Base-by-base conservation (phyloP, 2,113 vertebrate genomes). In the Pygoscelis antarcticus region DNA sequence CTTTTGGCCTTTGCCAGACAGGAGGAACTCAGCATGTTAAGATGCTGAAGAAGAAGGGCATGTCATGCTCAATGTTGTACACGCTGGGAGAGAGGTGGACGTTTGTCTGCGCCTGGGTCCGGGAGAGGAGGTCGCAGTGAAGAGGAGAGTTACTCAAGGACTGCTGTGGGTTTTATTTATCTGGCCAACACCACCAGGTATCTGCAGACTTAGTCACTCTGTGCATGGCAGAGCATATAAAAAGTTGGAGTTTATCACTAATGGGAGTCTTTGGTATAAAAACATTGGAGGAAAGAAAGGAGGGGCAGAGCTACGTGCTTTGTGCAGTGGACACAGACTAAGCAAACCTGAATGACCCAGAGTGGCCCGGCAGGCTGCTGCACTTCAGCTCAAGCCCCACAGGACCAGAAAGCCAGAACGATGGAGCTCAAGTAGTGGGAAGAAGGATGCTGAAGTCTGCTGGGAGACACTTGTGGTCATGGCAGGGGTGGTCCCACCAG, bases 11-110 rank as follows among this genome's bases (percentile, higher is more conserved):
- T 74, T 69, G 23, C 8, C 54, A 46, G 32, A 10, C 2, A 11
- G 62, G 12, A 75, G 14, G 9, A 51, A 61, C 27, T 23, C 10
- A 61, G 16, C 36, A 7, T 34, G 11, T 79, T 64, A 69, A 69
- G 66, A 70, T 23, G 46, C 5, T 2, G 2, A 80, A 79, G 70
- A 77, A 54, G 15, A 78, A 58, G 32, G 5, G 23, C 9, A 18
- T 36, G 36, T 57, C 23, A 4, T 13, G 7, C 14, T 65, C 9
- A 12, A 2, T 49, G 44, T 44, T 0, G 0, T 34, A 54, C 30
- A 25, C 2, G 3, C 18, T 69, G 34, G 13, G 83, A 64, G 7
- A 47, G 38, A 79, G 38, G 27, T 60, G 42, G 34, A 61, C 4
- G 20, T n/a, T n/a, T 49, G 81, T 12, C 51, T 69, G 44, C 2